Conservation (phyloP, 2,797 vertebrate genomes). For the Chiloscyllium punctatum region DNA sequence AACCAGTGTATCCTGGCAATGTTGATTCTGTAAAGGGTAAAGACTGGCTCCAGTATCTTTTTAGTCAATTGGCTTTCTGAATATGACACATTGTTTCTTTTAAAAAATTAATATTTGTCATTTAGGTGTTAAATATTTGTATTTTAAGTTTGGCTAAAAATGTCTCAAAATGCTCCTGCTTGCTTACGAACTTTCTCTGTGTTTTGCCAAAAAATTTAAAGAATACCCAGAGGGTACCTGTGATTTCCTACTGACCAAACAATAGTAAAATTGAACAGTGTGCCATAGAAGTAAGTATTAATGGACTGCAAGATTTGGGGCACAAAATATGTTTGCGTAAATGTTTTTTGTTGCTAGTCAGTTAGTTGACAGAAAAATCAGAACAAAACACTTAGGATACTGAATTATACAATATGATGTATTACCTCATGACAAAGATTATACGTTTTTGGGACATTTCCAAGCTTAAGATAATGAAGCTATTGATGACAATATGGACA, state of each 20-base stretch:
- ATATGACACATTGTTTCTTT: not conserved
- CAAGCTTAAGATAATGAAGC: constrained; percentile 9
- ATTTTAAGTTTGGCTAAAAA: not conserved
- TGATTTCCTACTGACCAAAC: not conserved
- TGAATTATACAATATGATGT: not conserved
- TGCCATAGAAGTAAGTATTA: not conserved
- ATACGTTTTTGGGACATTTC: not conserved
- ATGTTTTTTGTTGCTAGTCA: not conserved
- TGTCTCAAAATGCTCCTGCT: not conserved
- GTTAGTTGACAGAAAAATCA: not conserved
- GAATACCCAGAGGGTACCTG: not conserved
- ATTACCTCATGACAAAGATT: not conserved
- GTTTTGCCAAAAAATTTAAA: not conserved
- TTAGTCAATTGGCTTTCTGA: not conserved
- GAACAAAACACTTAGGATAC: not conserved
- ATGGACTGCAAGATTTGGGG: not conserved
- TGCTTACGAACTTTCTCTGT: not conserved
- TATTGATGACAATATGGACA: constrained; percentile 10
- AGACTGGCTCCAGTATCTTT: not conserved
- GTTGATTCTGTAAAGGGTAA: not conserved
- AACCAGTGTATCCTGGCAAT: too few species aligned
- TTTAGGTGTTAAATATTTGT: not conserved
- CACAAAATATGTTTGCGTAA: not conserved
- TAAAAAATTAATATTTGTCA: not conserved
- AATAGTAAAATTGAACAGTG: not conserved